A percentile compares a stretch with the other conserved stretches of the same genome.
These are phyloP conservation scores for Micromys minutus DNA, from an alignment of 2,113 vertebrate species.

Conservation along the genomic window DNA sequence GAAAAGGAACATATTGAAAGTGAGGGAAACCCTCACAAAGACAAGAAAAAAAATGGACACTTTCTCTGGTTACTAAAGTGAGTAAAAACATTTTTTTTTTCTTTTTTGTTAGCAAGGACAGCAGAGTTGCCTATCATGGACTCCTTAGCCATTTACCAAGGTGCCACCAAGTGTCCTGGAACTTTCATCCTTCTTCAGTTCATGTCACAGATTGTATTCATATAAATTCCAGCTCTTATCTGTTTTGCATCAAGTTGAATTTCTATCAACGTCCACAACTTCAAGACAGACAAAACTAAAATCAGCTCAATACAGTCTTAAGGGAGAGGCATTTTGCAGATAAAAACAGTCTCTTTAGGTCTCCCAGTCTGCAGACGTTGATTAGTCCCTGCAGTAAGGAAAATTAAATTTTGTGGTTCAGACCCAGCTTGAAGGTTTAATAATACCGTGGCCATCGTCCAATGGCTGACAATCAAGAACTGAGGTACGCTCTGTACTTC, in stretches of 20 bases:
- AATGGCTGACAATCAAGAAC: constrained; percentile 91
- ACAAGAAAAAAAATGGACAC: not conserved
- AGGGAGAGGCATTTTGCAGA: constrained; percentile 79
- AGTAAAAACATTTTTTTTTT: not conserved
- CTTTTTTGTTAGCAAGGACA: not conserved
- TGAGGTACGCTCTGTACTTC: constrained; percentile 90
- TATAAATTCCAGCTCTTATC: constrained; percentile 85
- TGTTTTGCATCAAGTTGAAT: constrained; percentile 86
- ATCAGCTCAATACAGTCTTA: constrained; percentile 84
- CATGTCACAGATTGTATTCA: constrained; percentile 81
- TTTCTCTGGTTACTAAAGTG: not conserved
- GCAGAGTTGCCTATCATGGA: not conserved
- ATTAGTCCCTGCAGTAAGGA: constrained; percentile 89
- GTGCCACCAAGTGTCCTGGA: constrained; percentile 72
- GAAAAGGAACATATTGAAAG: not conserved
- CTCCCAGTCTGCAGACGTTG: constrained; percentile 85
- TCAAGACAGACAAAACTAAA: constrained; percentile 88
- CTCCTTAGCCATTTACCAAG: constrained; percentile 70
- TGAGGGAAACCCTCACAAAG: not conserved
- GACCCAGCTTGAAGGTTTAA: constrained; percentile 94
- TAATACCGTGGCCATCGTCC: constrained; percentile 94
- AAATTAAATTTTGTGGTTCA: constrained; percentile 92
- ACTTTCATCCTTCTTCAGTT: constrained; percentile 86
- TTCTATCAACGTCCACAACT: constrained; percentile 87
- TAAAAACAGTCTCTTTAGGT: constrained; percentile 85